Conservation (phyloP, 2,888 invertebrate species). For the Tiphia femorata region DNA sequence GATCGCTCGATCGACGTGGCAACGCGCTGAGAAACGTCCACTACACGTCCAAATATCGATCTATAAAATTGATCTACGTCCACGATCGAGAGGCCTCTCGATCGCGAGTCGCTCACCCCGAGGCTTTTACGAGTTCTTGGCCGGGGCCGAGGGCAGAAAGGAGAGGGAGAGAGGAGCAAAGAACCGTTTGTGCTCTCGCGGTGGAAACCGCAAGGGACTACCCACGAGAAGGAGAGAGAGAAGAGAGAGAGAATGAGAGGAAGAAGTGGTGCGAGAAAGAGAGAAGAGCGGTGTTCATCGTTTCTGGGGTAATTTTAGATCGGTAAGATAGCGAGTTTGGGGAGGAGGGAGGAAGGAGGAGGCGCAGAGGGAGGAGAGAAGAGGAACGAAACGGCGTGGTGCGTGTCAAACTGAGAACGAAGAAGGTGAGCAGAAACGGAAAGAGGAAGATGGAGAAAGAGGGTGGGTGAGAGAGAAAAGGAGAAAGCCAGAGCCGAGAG, state of each 20-base stretch:
- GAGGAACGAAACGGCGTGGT: slow-evolving; percentile 29
- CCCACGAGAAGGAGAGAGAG: background rate
- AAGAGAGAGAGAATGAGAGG: slow-evolving; percentile 10
- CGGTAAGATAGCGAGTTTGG: slow-evolving; percentile 61
- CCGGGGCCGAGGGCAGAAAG: background rate
- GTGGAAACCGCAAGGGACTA: background rate
- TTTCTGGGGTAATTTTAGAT: slow-evolving; percentile 66
- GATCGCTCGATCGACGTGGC: background rate
- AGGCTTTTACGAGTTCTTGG: slow-evolving; percentile 1
- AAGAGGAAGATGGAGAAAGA: slow-evolving; percentile 32
- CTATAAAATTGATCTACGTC: slow-evolving; percentile 19
- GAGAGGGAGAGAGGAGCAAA: slow-evolving; percentile 3
- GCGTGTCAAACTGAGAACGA: no score
- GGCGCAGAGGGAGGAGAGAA: slow-evolving; percentile 25
- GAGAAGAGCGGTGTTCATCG: slow-evolving; percentile 48
- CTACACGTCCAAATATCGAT: slow-evolving; percentile 9
- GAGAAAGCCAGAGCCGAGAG: slow-evolving; percentile 11
- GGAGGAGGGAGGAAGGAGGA: slow-evolving; percentile 35
- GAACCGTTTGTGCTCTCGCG: slow-evolving; percentile 1
- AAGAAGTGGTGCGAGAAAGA: slow-evolving; percentile 18
- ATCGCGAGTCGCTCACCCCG: slow-evolving; percentile 28
- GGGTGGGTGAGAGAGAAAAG: slow-evolving; percentile 12
- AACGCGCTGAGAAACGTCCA: background rate
- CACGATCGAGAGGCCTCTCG: background rate
- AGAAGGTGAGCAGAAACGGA: slow-evolving; percentile 21